Percentiles rank a stretch among this genome's conserved stretches.
Conservation (phyloP, 2,113 vertebrate species). For the Numenius arquata region DNA sequence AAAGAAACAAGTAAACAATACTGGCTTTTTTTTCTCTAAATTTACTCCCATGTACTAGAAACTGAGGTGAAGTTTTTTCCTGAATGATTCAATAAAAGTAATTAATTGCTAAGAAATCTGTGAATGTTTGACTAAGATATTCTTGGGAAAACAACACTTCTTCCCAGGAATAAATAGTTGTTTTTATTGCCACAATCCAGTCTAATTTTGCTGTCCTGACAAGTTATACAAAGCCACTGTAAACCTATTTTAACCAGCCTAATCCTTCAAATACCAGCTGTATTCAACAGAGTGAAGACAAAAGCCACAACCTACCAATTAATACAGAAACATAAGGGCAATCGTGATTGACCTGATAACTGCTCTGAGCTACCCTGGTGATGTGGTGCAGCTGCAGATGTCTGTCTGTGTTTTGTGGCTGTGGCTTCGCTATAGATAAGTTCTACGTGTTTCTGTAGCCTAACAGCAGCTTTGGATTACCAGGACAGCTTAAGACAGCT, state of each 20-base stretch:
- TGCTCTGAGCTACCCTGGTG: not conserved
- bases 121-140: not conserved
- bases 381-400: not conserved
- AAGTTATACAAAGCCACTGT: not conserved
- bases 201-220: not conserved
- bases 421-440: not conserved
- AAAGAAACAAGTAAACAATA: not conserved
- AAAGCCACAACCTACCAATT: not conserved
- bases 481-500: not conserved
- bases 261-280: not conserved
- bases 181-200: not conserved
- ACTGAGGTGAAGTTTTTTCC: not conserved
- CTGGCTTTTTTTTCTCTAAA: not conserved
- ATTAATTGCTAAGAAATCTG: not conserved
- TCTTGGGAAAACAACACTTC: not conserved
- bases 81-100: not conserved
- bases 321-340: not conserved
- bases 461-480: not conserved
- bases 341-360: not conserved
- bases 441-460: too few species aligned
- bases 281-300: not conserved
- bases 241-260: not conserved
- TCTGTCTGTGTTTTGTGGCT: not conserved
- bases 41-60: not conserved
- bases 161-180: not conserved